Percentiles rank a stretch among this genome's conserved stretches.
phyloP scores from a whole-genome alignment of 2,797 vertebrate genomes.

The Rhinoraja longicauda region DNA sequence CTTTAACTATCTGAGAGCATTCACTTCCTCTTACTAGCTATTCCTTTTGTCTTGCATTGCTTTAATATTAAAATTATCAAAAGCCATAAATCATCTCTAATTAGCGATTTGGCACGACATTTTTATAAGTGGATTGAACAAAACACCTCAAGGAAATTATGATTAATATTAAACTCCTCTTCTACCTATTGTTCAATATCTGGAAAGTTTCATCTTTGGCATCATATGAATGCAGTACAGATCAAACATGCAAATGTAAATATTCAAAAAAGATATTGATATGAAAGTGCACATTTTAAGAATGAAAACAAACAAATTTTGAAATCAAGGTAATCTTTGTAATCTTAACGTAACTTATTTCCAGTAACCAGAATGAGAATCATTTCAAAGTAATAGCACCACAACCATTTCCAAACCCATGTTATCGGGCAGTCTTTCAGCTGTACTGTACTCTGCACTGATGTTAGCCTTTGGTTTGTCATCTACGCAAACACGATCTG shows the following conservation, averaged over 20 bases:
- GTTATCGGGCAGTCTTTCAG: not conserved
- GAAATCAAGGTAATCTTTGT: not conserved
- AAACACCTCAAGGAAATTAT: not conserved
- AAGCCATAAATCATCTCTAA: not conserved
- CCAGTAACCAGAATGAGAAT: not conserved
- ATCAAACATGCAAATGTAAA: not conserved
- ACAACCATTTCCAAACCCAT: not conserved
- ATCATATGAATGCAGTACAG: not conserved
- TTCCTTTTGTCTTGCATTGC: not conserved
- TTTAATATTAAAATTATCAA: not conserved
- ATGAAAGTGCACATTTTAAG: not conserved
- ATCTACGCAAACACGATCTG: not conserved
- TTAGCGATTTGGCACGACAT: not conserved
- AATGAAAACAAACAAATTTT: not conserved
- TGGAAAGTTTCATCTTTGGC: not conserved
- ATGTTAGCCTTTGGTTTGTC: not conserved
- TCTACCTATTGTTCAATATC: not conserved
- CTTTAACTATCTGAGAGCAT: not conserved
- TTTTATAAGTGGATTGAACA: not conserved
- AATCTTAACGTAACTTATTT: not conserved
- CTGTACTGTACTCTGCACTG: not conserved
- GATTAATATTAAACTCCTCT: not conserved
- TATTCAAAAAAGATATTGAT: not conserved
- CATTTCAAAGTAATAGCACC: not conserved
- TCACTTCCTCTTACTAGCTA: slow-evolving; percentile 6